These are phyloP conservation scores for Drosophila pseudoobscura DNA, from an alignment of 1,140 invertebrate genomes.

Conservation along the genomic window DNA sequence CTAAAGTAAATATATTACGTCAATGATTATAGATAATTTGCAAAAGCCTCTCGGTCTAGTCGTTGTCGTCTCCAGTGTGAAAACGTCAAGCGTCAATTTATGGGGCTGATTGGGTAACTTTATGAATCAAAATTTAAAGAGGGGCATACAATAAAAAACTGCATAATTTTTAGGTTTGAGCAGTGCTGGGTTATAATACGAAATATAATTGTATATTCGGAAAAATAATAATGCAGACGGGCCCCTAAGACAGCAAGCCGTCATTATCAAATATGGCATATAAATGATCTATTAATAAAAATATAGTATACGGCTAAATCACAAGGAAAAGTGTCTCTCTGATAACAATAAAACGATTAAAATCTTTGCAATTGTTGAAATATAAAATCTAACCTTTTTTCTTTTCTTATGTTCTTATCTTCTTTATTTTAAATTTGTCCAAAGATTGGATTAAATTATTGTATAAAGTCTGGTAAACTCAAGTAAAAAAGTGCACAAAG, in stretches of 20 bases:
- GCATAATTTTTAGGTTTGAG: neutral
- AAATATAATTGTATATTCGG: neutral
- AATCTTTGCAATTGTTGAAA: slow-evolving; percentile 24
- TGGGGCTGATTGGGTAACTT: slow-evolving; percentile 34
- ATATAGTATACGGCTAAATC: slow-evolving; percentile 23
- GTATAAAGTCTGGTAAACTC: slow-evolving; percentile 9
- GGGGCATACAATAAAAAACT: slow-evolving; percentile 15
- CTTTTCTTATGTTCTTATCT: too few relatives aligned
- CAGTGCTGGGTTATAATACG: slow-evolving; percentile 16
- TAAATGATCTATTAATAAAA: slow-evolving; percentile 18
- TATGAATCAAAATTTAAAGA: slow-evolving; percentile 27
- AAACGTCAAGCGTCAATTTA: slow-evolving; percentile 6
- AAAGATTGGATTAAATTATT: neutral
- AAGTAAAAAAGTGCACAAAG: slow-evolving; percentile 5
- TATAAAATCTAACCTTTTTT: neutral
- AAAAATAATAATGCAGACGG: neutral
- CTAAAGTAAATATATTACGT: slow-evolving; percentile 49
- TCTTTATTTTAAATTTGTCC: too few relatives aligned
- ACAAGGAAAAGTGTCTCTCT: slow-evolving; percentile 12
- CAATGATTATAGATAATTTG: slow-evolving; percentile 46
- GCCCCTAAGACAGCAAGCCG: slow-evolving; percentile 2
- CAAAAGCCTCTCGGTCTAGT: slow-evolving; percentile 24
- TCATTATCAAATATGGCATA: slow-evolving; percentile 35
- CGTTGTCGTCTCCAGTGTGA: neutral
- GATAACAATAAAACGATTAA: slow-evolving; percentile 27